Evolutionary conservation across 2,797 vertebrate genomes (phyloP).

Genomic region (Rhincodon typus): DNA sequence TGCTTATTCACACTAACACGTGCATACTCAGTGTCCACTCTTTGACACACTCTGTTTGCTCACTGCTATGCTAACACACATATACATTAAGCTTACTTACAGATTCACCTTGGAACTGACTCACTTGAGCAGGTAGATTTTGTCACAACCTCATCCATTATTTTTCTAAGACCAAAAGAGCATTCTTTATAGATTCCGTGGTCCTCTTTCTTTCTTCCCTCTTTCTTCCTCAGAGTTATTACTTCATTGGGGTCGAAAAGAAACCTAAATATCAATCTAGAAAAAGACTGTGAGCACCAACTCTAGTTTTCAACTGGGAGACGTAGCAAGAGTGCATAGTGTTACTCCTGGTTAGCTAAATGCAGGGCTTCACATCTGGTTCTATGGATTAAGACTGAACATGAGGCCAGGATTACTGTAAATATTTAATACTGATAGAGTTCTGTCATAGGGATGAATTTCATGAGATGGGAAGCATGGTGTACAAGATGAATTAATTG

Average conservation of each 20-base stretch:
- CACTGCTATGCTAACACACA: not conserved
- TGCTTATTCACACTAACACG: not conserved
- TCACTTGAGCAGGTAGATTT: not conserved
- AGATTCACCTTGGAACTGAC: not conserved
- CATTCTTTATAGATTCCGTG: not conserved
- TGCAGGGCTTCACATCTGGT: not conserved
- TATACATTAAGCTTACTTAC: not conserved
- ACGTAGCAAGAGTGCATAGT: not conserved
- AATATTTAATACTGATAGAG: not conserved
- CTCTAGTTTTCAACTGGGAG: not conserved
- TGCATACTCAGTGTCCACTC: not conserved
- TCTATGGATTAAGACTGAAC: not conserved
- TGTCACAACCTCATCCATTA: not conserved
- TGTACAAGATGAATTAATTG: too few species aligned
- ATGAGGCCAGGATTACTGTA: not conserved
- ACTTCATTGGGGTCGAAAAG: not conserved
- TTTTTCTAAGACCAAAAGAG: not conserved
- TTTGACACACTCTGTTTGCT: not conserved
- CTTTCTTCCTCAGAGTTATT: not conserved
- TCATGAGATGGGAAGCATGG: too few species aligned
- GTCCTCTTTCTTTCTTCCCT: too few species aligned
- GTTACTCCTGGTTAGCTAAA: not conserved
- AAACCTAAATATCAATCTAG: not conserved
- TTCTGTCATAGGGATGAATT: not conserved
- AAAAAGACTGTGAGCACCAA: not conserved